Evolutionary conservation across 2,888 invertebrate species (phyloP).

Genomic region (Perizoma flavofasciatum): DNA sequence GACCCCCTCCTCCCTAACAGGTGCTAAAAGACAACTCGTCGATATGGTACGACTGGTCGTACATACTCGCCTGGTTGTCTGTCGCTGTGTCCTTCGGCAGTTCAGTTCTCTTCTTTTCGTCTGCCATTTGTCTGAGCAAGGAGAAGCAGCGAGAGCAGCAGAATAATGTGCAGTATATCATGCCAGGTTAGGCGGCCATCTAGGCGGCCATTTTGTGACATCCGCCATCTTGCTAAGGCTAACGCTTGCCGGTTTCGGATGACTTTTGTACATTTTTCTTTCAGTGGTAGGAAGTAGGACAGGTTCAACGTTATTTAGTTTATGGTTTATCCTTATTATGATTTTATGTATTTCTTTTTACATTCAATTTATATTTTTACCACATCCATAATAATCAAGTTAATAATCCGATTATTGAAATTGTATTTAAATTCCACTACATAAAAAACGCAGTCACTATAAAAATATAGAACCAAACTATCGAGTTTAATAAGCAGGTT

Average conservation of each 20-base stretch:
- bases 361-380: too few relatives aligned
- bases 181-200: slow-evolving; percentile 90
- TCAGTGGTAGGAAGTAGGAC: slow-evolving; percentile 36
- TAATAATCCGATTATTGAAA: too few relatives aligned
- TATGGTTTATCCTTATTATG: background rate
- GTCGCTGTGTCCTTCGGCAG: slow-evolving; percentile 90
- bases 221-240: slow-evolving; percentile 52
- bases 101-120: slow-evolving; percentile 91
- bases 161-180: slow-evolving; percentile 94
- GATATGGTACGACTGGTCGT: slow-evolving; percentile 93
- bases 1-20: slow-evolving; percentile 67
- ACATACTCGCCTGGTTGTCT: slow-evolving; percentile 92
- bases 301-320: slow-evolving; percentile 23
- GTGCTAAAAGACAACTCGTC: slow-evolving; percentile 89
- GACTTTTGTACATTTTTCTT: slow-evolving; percentile 44
- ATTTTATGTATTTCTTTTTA: background rate
- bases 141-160: slow-evolving; percentile 89
- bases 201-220: slow-evolving; percentile 71
- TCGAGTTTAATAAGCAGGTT: background rate
- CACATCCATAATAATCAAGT: too few relatives aligned
- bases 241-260: slow-evolving; percentile 75
- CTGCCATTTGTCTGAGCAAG: slow-evolving; percentile 90
- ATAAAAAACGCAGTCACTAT: too few relatives aligned
- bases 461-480: too few relatives aligned
- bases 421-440: too few relatives aligned